phyloP scores from a whole-genome alignment of 1,140 invertebrate genomes.

The Lutraria rhynchaena region DNA sequence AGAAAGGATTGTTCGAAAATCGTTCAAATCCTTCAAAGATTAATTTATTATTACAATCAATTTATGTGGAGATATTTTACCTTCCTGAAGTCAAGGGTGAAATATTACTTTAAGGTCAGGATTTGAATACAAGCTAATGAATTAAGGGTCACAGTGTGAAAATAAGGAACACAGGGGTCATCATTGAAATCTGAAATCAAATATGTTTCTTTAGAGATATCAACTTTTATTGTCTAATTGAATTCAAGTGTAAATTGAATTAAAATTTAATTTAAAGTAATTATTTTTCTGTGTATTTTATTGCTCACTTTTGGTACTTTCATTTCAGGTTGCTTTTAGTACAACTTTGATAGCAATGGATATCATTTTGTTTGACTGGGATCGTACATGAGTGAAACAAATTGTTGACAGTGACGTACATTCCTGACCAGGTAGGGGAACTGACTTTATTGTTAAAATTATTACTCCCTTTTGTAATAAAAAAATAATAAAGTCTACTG shows the following conservation, averaged over 20 bases:
- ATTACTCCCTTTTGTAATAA: neutral
- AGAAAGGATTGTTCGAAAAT: conserved; percentile 11
- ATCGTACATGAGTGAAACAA: neutral
- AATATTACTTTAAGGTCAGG: neutral
- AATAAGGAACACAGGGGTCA: neutral
- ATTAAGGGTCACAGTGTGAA: neutral
- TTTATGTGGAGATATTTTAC: neutral
- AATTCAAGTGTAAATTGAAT: neutral
- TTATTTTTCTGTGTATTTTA: neutral
- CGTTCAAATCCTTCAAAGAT: conserved; percentile 30
- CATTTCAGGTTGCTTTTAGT: no score
- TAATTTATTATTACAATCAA: conserved; percentile 28
- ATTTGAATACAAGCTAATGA: neutral
- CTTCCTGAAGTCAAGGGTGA: neutral
- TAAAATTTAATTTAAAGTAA: neutral
- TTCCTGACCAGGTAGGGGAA: neutral
- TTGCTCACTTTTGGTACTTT: neutral
- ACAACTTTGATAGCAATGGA: no score
- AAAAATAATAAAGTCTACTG: neutral
- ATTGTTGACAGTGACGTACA: neutral
- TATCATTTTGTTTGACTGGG: neutral
- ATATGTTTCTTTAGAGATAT: neutral
- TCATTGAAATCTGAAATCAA: neutral
- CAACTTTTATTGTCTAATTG: conserved; percentile 11
- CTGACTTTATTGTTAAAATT: conserved; percentile 16